Conservation (phyloP, 2,113 vertebrate genomes). For the Chaetodon auriga region DNA sequence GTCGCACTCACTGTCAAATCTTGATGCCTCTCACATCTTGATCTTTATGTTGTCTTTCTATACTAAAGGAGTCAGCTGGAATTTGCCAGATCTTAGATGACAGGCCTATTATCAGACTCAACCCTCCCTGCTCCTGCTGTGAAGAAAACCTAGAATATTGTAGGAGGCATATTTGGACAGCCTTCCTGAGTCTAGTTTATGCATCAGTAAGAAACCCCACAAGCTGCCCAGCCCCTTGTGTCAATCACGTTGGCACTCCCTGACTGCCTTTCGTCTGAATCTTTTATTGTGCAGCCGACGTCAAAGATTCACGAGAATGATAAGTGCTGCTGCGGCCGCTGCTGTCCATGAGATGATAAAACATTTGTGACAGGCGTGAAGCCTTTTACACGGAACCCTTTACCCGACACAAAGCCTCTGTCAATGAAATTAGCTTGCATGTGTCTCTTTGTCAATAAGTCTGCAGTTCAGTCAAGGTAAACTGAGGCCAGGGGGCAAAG, state of each 20-base stretch:
- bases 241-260: slow-evolving; percentile 64
- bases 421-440: slow-evolving; percentile 13
- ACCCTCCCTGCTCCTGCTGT: slow-evolving; percentile 23
- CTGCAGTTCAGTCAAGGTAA: slow-evolving; percentile 42
- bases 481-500: slow-evolving; percentile 11
- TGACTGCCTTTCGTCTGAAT: slow-evolving; percentile 61
- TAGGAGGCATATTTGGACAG: slow-evolving; percentile 61
- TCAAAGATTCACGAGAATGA: slow-evolving; percentile 59
- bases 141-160: slow-evolving; percentile 50
- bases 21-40: background rate
- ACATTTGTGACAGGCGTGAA: slow-evolving; percentile 51
- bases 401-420: slow-evolving; percentile 7
- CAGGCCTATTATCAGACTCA: slow-evolving; percentile 61
- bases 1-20: slow-evolving; percentile 26
- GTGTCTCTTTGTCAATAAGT: slow-evolving; percentile 25
- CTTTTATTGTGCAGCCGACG: slow-evolving; percentile 50
- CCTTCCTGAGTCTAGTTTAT: slow-evolving; percentile 52
- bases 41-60: slow-evolving; percentile 42
- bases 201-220: slow-evolving; percentile 65
- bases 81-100: slow-evolving; percentile 55
- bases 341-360: slow-evolving; percentile 42
- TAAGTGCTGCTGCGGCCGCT: slow-evolving; percentile 38
- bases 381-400: slow-evolving; percentile 12
- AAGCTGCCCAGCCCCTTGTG: slow-evolving; percentile 49
- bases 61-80: slow-evolving; percentile 27